Evolutionary conservation across 2,888 invertebrate genomes (phyloP), one percentile per base, ranked within the genome.

Genomic region (Drosophila peninsularis): DNA sequence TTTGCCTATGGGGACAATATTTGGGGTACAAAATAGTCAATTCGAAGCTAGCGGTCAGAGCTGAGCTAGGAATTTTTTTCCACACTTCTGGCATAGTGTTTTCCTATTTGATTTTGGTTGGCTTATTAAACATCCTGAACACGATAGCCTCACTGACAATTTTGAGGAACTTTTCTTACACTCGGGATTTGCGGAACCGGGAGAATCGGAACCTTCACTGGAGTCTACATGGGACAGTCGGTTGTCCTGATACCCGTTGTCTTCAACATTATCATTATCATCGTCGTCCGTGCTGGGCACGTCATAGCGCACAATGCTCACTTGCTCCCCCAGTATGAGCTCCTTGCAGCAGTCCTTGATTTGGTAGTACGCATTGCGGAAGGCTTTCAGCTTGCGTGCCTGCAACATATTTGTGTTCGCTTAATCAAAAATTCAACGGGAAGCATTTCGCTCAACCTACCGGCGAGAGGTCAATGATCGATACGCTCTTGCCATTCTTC

Each of bases 51-150:
- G 10, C 30, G 17, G 21, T 84, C 70, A 84, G 62, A 94, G 90
- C 71, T 93, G 90, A 73, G 93, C 93, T 71, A 94, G 42, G 67
- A 75, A 85, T 11, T 68, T 78, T n/a, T 81, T 42, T 0, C 71
- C 65, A 30, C 82, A 83, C 6, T 62, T 69, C 17, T 63, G 58
- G 55, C 88, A 88, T 10, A 85, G 41, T 42, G 70, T 80, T 19
- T 66, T 66, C 6, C 65, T 10, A 9, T 24, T 53, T 6, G 34
- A 30, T 7, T 39, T 50, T 21, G 44, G 36, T 14, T 10, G 1
- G 10, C 14, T 1, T 19, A 41, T 14, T 6, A 32, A 17, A 24
- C 64, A 64, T 1, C 13, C 19, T 3, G 45, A 64, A 19, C 62
- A 53, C 11, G 36, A 5, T 0, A 21, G 13, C 7, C 2, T 14